Evolutionary conservation across 2,113 vertebrate species (phyloP), one percentile per base, ranked within the genome.

Genomic region (Brienomyrus longianalis): DNA sequence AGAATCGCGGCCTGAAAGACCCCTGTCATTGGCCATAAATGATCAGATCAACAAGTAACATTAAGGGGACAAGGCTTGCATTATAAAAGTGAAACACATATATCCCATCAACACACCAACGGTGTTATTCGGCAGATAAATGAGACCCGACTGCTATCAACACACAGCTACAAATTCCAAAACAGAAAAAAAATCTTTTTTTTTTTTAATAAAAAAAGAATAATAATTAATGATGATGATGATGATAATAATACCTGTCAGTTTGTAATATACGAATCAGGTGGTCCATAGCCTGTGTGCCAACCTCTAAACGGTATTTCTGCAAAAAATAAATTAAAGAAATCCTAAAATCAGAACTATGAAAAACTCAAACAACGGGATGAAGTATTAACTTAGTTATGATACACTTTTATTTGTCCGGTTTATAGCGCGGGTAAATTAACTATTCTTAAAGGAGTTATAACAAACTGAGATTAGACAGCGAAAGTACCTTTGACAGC

Each of bases 241-340:
- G 10, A 66, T 66, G 5, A 83, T 83, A 43, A 70, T 11, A 66
- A 27, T 95, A 99, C 98, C 98, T 97, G 94, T 99, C 98, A 5
- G 97, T 98, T 94, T 98, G 98, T 21, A 99, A 95, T 35, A 99
- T 97, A 10, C 94, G 97, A 91, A 99, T 95, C 92, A 99, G 95
- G 91, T 99, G 97, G 1, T 97, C 96, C 98, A 99, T 98, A 0
- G 98, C 97, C 92, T 99, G 98, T 0, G 97, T 97, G 80, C 98
- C 98, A 0, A 99, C 98, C 93, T 99, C 98, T 93, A 98, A 27
- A 0, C 98, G 97, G 92, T 99, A 99, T 94, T 99, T 99, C 98
- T 99, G 90, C 11, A 85, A 0, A 83, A 19, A 66, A 47, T 39
- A 21, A 80, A 39, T 31, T 19, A 8, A 43, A 43, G 8, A 83